phyloP scores from a whole-genome alignment of 2,113 vertebrate genomes.

The Saguinus midas region DNA sequence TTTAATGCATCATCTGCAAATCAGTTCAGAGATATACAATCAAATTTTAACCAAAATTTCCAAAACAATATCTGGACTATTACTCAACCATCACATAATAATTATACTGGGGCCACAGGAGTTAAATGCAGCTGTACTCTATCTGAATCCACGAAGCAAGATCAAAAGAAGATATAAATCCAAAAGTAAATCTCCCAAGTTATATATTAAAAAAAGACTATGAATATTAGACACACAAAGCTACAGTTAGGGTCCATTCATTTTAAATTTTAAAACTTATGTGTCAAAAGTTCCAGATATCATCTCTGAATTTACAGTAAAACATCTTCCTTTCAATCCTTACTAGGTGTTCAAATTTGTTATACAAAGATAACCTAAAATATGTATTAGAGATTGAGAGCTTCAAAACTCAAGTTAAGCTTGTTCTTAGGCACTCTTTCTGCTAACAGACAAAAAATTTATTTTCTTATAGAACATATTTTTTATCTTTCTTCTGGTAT shows the following conservation, averaged over 20 bases:
- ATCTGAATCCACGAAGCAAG: not conserved
- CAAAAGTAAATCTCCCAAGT: not conserved
- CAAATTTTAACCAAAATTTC: conserved; percentile 30
- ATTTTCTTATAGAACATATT: not conserved
- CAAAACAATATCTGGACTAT: not conserved
- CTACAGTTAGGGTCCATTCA: not conserved
- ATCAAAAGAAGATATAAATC: conserved; percentile 34
- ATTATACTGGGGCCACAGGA: not conserved
- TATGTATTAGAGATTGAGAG: not conserved
- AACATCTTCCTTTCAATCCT: not conserved
- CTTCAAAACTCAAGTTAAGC: not conserved
- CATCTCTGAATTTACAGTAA: not conserved
- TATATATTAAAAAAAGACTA: not conserved
- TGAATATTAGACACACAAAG: not conserved
- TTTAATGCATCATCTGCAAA: conserved; percentile 34
- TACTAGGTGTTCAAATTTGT: not conserved
- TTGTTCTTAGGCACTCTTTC: not conserved
- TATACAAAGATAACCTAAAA: not conserved
- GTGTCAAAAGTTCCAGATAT: conserved; percentile 30
- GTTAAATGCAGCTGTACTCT: conserved; percentile 30
- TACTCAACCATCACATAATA: not conserved
- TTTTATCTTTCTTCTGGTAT: not conserved
- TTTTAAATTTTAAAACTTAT: conserved; percentile 41
- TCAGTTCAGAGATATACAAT: not conserved
- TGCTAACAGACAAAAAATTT: not conserved